Conservation (phyloP, 2,113 vertebrate species). For the Helogale parvula region DNA sequence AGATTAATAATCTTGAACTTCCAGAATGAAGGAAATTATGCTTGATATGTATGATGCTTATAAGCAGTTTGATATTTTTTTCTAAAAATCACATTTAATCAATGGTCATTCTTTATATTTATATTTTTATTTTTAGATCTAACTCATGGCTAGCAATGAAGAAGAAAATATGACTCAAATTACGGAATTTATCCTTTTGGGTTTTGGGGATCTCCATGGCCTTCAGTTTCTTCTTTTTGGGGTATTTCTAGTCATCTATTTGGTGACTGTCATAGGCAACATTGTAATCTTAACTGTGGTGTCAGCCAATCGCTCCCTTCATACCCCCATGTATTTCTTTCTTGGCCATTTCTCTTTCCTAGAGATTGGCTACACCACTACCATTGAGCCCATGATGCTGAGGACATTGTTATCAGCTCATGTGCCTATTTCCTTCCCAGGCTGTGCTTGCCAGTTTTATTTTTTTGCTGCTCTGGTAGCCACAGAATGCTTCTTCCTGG, state of each 20-base stretch:
- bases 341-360: slow-evolving; percentile 65
- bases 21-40: slow-evolving; percentile 41
- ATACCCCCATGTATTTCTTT: slow-evolving; percentile 65
- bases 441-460: slow-evolving; percentile 64
- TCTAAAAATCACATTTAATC: slow-evolving; percentile 47
- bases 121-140: slow-evolving; percentile 47
- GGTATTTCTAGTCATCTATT: slow-evolving; percentile 50
- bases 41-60: not conserved
- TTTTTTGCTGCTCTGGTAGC: slow-evolving; percentile 41
- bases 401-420: slow-evolving; percentile 40
- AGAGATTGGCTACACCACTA: slow-evolving; percentile 55
- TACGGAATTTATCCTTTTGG: slow-evolving; percentile 67
- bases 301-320: not conserved
- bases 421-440: slow-evolving; percentile 53
- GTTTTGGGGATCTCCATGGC: slow-evolving; percentile 57
- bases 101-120: slow-evolving; percentile 4
- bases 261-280: slow-evolving; percentile 49
- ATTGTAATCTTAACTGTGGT: slow-evolving; percentile 59
- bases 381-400: slow-evolving; percentile 44
- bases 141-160: slow-evolving; percentile 16
- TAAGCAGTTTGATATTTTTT: slow-evolving; percentile 36
- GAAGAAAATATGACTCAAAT: slow-evolving; percentile 61
- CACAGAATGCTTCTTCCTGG: slow-evolving; percentile 62
- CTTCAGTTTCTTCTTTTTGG: slow-evolving; percentile 57
- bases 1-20: slow-evolving; percentile 14